A percentile compares a stretch with the other conserved stretches of the same genome.
Conservation (phyloP, 2,797 vertebrate species). For the Okamejei kenojei region DNA sequence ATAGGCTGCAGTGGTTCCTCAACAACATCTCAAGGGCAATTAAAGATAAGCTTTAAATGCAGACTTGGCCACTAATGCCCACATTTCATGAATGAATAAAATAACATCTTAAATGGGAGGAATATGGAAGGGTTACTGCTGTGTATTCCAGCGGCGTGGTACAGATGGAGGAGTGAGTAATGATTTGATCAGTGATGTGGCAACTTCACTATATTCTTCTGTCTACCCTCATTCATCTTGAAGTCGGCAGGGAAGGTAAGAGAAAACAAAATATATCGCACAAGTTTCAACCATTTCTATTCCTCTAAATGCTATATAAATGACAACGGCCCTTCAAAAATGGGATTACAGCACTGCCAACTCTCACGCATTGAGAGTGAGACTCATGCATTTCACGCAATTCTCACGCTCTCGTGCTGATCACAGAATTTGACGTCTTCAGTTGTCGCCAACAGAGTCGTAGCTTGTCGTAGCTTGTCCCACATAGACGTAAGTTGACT, state of each 20-base stretch:
- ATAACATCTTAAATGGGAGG: background rate
- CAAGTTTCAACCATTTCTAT: background rate
- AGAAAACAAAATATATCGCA: background rate
- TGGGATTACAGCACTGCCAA: background rate
- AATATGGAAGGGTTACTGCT: background rate
- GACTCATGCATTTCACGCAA: no score
- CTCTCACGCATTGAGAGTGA: no score
- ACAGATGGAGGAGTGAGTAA: background rate
- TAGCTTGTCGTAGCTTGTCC: no score
- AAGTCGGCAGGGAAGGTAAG: background rate
- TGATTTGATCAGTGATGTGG: background rate
- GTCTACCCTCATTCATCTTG: slow-evolving; percentile 12
- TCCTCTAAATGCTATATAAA: background rate
- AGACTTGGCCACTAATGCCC: no score
- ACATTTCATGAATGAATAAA: no score
- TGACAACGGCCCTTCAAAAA: background rate
- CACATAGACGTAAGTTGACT: no score
- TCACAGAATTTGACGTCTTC: no score
- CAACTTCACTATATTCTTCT: background rate
- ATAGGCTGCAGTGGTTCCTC: no score
- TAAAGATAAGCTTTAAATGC: no score
- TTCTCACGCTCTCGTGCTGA: no score
- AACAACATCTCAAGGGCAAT: no score
- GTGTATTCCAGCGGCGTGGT: background rate
- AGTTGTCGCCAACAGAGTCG: no score